Conservation (phyloP, 1,140 invertebrate genomes). For the Drosophila watanabei region DNA sequence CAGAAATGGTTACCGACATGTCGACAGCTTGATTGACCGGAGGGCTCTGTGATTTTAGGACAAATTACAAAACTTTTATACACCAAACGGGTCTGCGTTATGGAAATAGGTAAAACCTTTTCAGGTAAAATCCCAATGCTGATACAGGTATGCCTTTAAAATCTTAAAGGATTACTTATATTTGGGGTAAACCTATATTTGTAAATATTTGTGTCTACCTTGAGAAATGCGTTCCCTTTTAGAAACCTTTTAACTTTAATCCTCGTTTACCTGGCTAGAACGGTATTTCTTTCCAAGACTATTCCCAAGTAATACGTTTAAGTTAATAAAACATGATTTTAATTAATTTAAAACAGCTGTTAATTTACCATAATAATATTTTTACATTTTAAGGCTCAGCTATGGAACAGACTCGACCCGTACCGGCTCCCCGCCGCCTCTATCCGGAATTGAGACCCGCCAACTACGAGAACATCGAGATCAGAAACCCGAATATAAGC, state of each 20-base stretch:
- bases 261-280: neutral
- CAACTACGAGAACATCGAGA: constrained; percentile 80
- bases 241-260: neutral
- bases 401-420: constrained; percentile 73
- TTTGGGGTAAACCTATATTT: neutral
- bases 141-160: neutral
- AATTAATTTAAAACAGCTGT: neutral
- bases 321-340: neutral
- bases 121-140: neutral
- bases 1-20: constrained; percentile 2
- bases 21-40: neutral
- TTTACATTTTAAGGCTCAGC: constrained; percentile 6
- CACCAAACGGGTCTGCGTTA: neutral
- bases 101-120: neutral
- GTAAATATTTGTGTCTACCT: neutral
- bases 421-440: constrained; percentile 79
- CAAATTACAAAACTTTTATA: neutral
- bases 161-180: neutral
- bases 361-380: neutral
- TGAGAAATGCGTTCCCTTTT: neutral
- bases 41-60: neutral
- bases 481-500: constrained; percentile 39
- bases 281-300: neutral
- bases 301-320: neutral
- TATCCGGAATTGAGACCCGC: constrained; percentile 64